Conservation (phyloP, 2,888 invertebrate genomes). For the Miltochrista miniata region DNA sequence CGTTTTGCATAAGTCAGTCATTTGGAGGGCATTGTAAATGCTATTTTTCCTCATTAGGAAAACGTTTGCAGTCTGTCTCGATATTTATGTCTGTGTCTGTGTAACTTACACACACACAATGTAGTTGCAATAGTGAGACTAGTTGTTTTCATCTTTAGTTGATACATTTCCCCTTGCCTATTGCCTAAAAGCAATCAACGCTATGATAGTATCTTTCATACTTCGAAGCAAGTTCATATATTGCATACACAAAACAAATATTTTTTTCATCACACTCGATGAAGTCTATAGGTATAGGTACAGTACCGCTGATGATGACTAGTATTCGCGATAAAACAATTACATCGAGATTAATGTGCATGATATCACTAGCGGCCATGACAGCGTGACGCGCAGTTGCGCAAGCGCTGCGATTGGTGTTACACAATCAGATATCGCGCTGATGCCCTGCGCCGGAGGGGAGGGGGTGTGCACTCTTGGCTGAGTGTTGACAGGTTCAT, state of each 20-base stretch:
- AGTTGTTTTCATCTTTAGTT: too few species aligned
- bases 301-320: background rate
- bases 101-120: too few species aligned
- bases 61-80: too few species aligned
- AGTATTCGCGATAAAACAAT: background rate
- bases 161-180: too few species aligned
- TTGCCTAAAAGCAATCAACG: too few species aligned
- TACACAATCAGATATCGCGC: slow-evolving; percentile 22
- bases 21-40: too few species aligned
- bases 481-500: slow-evolving; percentile 4
- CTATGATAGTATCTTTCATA: too few species aligned
- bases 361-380: slow-evolving; percentile 2
- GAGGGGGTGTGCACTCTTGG: background rate
- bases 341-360: background rate
- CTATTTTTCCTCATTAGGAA: too few species aligned
- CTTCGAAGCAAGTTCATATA: background rate
- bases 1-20: too few species aligned
- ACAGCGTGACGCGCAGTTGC: slow-evolving; percentile 13
- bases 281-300: background rate
- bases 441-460: slow-evolving; percentile 3
- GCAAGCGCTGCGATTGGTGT: slow-evolving; percentile 21
- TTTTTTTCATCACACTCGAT: background rate
- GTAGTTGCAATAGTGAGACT: too few species aligned
- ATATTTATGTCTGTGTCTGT: too few species aligned
- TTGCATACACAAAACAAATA: background rate